Conservation (phyloP, 1,140 invertebrate genomes). For the Drosophila takahashii region DNA sequence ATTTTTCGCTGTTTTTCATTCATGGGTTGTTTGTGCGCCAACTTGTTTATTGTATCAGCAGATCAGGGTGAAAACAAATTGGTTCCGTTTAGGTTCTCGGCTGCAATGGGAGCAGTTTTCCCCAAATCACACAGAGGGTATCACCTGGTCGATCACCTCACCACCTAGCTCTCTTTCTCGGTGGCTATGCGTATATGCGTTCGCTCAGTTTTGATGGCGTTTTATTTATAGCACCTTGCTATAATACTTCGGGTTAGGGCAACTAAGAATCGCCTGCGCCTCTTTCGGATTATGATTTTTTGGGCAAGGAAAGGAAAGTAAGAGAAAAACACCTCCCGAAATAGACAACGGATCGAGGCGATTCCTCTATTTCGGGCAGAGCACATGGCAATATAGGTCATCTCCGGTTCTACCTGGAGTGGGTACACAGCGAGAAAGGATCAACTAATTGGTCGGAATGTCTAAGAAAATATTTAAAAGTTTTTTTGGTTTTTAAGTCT, state of each 20-base stretch:
- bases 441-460: background rate
- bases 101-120: background rate
- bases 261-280: constrained; percentile 55
- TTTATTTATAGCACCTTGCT: constrained; percentile 65
- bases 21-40: constrained; percentile 38
- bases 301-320: constrained; percentile 38
- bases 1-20: constrained; percentile 53
- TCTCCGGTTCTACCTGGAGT: constrained; percentile 4
- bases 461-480: background rate
- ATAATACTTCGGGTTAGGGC: constrained; percentile 62
- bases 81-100: constrained; percentile 5
- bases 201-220: constrained; percentile 46
- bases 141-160: constrained; percentile 8
- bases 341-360: constrained; percentile 50
- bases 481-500: no score
- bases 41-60: constrained; percentile 15
- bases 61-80: constrained; percentile 33
- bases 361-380: constrained; percentile 56
- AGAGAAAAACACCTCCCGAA: constrained; percentile 58
- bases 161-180: constrained; percentile 2
- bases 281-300: constrained; percentile 65
- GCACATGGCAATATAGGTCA: constrained; percentile 22
- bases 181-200: constrained; percentile 53
- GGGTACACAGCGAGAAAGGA: background rate
- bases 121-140: background rate